Conservation (phyloP, 2,113 vertebrate species). For the Okapia johnstoni region DNA sequence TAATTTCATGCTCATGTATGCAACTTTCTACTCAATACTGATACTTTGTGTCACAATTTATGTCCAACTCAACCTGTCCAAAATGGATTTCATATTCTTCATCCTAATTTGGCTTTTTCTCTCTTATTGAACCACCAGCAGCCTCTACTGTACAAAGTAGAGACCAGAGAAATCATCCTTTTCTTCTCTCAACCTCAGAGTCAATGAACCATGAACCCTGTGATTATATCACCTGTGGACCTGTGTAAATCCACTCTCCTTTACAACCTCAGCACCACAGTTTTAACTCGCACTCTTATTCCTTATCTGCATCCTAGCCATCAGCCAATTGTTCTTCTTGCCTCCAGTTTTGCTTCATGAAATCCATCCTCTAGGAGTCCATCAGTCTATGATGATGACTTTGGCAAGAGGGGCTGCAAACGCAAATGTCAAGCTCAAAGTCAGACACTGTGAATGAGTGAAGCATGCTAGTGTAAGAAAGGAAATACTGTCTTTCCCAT, state of each 20-base stretch:
- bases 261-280: background rate
- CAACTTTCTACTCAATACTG: background rate
- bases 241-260: background rate
- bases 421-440: background rate
- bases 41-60: background rate
- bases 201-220: background rate
- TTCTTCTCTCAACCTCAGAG: background rate
- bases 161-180: background rate
- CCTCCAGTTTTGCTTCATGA: background rate
- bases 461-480: background rate
- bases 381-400: background rate
- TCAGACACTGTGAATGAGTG: background rate
- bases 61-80: background rate
- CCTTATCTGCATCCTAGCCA: background rate
- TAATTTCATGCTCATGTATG: background rate
- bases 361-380: background rate
- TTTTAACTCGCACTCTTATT: background rate
- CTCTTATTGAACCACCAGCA: background rate
- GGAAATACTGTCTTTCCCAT: background rate
- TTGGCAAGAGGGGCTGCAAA: background rate
- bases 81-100: background rate
- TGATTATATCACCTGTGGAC: fast-evolving
- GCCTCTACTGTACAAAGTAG: background rate
- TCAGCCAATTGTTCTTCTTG: background rate
- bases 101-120: background rate